Percentiles rank a stretch among this genome's conserved stretches.
Conservation (phyloP, 2,888 invertebrate genomes). For the Theodoxus fluviatilis region DNA sequence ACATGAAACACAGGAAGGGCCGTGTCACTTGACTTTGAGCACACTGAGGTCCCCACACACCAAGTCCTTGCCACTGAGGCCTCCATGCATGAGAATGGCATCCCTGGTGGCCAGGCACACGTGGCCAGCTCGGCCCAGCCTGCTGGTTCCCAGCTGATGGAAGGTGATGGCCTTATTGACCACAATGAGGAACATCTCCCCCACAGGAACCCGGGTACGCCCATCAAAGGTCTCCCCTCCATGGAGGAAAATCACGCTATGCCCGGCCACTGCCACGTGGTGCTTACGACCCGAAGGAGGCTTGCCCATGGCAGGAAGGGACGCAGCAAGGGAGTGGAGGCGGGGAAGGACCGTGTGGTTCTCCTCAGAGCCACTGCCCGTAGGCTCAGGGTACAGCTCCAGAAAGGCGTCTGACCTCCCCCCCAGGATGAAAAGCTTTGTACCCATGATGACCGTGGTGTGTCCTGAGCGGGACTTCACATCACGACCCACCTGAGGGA, state of each 20-base stretch:
- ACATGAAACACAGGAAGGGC: too few relatives aligned
- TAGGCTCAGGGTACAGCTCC: conserved; percentile 42
- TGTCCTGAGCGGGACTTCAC: conserved; percentile 63
- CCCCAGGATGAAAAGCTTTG: conserved; percentile 53
- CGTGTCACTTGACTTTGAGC: too few relatives aligned
- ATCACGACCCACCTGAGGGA: too few relatives aligned
- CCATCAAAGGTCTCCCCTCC: conserved; percentile 66
- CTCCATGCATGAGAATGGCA: conserved; percentile 58
- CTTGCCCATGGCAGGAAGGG: conserved; percentile 45
- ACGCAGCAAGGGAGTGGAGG: conserved; percentile 12
- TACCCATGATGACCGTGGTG: conserved; percentile 49
- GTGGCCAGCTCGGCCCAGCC: conserved; percentile 55
- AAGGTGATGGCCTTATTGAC: conserved; percentile 43
- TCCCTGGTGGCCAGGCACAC: conserved; percentile 46
- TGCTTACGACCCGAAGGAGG: conserved; percentile 60
- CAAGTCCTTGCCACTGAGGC: conserved; percentile 49
- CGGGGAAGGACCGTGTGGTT: not conserved
- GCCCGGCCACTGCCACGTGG: conserved; percentile 51
- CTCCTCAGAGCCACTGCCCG: conserved; percentile 25
- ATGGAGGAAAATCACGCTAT: conserved; percentile 51
- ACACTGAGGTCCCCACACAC: too few relatives aligned
- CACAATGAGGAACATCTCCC: conserved; percentile 55
- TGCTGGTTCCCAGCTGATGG: conserved; percentile 46
- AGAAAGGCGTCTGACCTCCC: conserved; percentile 58
- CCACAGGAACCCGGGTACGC: conserved; percentile 54